Base-by-base conservation (phyloP, 1,140 invertebrate species). In the Laupala kohalensis region DNA sequence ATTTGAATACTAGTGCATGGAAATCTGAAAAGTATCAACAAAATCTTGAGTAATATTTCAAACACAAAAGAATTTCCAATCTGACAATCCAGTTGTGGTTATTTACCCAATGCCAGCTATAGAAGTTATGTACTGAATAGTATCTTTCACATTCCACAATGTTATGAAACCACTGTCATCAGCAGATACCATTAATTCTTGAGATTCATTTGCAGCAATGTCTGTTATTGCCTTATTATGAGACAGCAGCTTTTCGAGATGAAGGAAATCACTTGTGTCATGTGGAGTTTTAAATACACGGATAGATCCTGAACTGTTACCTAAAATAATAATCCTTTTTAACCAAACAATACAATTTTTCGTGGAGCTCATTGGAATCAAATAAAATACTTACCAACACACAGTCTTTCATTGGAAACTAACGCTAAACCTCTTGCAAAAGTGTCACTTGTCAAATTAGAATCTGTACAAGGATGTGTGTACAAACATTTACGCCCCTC, bases 1-100 rank as follows among this genome's bases (percentile, higher is more conserved):
- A 77, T 26, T 69, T 76, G 74, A 13, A 78, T 26, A 72, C 74
- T 75, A 66, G 75, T 76, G 37, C 76, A 77, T 25, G 75, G 67
- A 71, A 70, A 77, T 64, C 76, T 78, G 29, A 62, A 71, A 73
- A n/a, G n/a, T n/a, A n/a, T n/a, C n/a, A n/a, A n/a, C n/a, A n/a
- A n/a, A n/a, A n/a, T n/a, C n/a, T n/a, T n/a, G n/a, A n/a, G n/a
- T n/a, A n/a, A n/a, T n/a, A n/a, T n/a, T n/a, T n/a, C n/a, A n/a
- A n/a, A n/a, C n/a, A n/a, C n/a, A n/a, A n/a, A n/a, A n/a, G n/a
- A n/a, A n/a, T n/a, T n/a, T n/a, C n/a, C n/a, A n/a, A n/a, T n/a
- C n/a, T n/a, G n/a, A n/a, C n/a, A n/a, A n/a, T n/a, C n/a, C n/a
- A n/a, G n/a, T n/a, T n/a, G n/a, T n/a, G n/a, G n/a, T n/a, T n/a